These are phyloP conservation scores for Andrena chrysosceles DNA, from an alignment of 2,888 invertebrate species.

Conservation along the genomic window DNA sequence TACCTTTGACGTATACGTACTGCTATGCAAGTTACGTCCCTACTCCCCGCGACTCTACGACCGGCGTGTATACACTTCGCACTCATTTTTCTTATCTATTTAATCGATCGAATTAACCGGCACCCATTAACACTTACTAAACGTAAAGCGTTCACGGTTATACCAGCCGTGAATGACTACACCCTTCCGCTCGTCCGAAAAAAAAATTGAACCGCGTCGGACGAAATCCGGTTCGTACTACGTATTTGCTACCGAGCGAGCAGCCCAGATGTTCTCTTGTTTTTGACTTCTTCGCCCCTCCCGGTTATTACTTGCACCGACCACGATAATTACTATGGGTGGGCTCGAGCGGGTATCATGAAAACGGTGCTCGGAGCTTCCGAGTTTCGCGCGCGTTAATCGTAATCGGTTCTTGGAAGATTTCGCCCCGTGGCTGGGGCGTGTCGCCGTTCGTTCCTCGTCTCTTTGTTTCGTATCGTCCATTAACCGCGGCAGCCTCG, in stretches of 20 bases:
- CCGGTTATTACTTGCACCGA: slow-evolving; percentile 63
- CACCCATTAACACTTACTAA: slow-evolving; percentile 11
- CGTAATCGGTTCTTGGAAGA: slow-evolving; percentile 73
- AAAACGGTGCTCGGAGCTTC: slow-evolving; percentile 65
- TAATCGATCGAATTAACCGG: slow-evolving; percentile 18
- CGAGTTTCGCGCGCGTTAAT: slow-evolving; percentile 68
- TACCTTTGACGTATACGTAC: slow-evolving; percentile 1
- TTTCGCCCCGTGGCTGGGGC: slow-evolving; percentile 73
- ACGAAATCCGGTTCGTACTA: slow-evolving; percentile 14
- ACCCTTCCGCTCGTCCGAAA: not conserved
- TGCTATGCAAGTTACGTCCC: too few relatives aligned
- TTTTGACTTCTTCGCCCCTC: slow-evolving; percentile 35
- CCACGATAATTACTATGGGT: slow-evolving; percentile 62
- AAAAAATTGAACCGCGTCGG: not conserved
- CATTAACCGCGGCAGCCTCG: slow-evolving; percentile 67
- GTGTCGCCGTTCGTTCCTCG: slow-evolving; percentile 65
- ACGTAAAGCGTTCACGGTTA: not conserved
- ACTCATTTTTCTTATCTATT: not conserved
- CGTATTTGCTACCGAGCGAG: slow-evolving; percentile 8
- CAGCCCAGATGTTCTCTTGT: slow-evolving; percentile 51
- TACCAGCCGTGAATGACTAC: not conserved
- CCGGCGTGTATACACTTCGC: not conserved
- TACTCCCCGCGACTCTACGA: not conserved
- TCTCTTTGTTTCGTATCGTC: slow-evolving; percentile 67
- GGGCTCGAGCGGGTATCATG: slow-evolving; percentile 42